Evolutionary conservation across 2,797 vertebrate species (phyloP).

Genomic region (Danio jaintianensis): DNA sequence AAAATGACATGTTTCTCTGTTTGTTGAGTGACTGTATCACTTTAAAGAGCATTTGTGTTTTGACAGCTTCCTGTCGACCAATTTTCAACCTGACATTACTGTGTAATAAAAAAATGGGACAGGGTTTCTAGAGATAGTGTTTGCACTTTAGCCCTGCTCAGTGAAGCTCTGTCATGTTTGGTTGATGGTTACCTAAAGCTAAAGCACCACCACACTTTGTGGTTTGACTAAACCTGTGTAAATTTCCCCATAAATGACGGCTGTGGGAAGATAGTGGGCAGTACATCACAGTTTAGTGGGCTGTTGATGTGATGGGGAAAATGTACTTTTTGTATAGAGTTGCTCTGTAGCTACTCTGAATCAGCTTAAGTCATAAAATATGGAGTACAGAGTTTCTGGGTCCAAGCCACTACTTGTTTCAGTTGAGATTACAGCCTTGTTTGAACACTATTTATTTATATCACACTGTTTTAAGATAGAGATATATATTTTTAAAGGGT

Average conservation of each 20-base stretch:
- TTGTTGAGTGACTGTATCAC: constrained; percentile 61
- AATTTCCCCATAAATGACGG: background rate
- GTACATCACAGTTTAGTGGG: constrained; percentile 10
- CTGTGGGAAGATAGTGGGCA: background rate
- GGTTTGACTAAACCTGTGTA: constrained; percentile 20
- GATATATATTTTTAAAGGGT: too few relatives aligned
- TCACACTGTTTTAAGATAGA: too few relatives aligned
- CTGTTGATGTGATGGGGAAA: background rate
- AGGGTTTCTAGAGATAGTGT: constrained; percentile 38
- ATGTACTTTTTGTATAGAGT: background rate
- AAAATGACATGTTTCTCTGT: constrained; percentile 72
- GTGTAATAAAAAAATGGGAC: constrained; percentile 53
- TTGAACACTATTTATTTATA: too few relatives aligned
- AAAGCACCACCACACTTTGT: background rate
- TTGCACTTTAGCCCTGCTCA: constrained; percentile 43
- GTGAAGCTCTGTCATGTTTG: constrained; percentile 30
- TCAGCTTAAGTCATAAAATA: too few relatives aligned
- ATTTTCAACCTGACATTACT: constrained; percentile 48
- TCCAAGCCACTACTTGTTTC: too few relatives aligned
- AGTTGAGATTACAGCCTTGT: too few relatives aligned
- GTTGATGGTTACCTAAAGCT: constrained; percentile 7
- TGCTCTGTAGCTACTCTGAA: background rate
- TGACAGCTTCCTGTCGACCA: constrained; percentile 62
- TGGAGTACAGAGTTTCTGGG: too few relatives aligned
- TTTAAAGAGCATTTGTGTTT: constrained; percentile 56